phyloP scores from a whole-genome alignment of 2,888 invertebrate genomes.

The Sussaba pulchella region DNA sequence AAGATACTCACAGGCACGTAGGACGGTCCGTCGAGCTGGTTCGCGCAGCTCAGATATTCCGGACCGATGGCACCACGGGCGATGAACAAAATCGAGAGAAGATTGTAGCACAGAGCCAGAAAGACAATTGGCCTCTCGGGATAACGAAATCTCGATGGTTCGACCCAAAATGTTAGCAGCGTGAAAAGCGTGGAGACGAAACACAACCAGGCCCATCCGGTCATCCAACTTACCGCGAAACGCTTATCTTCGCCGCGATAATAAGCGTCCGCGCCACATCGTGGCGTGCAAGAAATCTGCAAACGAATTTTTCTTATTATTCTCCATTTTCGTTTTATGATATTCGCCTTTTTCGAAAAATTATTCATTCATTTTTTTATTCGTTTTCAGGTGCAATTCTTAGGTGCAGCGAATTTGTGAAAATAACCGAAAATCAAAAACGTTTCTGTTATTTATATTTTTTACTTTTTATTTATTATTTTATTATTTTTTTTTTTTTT shows the following conservation, averaged over 20 bases:
- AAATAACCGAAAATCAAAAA: too few species aligned
- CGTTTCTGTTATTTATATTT: too few species aligned
- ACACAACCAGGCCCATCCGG: conserved; percentile 91
- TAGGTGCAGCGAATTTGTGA: too few species aligned
- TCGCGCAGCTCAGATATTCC: conserved; percentile 82
- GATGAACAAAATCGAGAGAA: conserved; percentile 91
- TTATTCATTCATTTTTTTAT: too few species aligned
- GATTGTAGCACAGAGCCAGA: conserved; percentile 94
- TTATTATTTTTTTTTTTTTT: too few species aligned
- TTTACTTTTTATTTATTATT: too few species aligned
- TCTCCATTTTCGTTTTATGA: too few species aligned
- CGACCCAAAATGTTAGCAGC: conserved; percentile 94
- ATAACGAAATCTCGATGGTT: conserved; percentile 95
- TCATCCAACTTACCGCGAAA: conserved; percentile 90
- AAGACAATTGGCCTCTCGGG: conserved; percentile 97
- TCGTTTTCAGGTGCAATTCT: too few species aligned
- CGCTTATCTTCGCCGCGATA: conserved; percentile 89
- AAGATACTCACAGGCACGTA: conserved; percentile 80
- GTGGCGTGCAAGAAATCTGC: conserved; percentile 85
- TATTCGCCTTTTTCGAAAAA: too few species aligned
- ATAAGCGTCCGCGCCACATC: conserved; percentile 89
- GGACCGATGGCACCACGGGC: conserved; percentile 88
- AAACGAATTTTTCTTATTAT: too few species aligned
- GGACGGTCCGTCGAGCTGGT: conserved; percentile 82
- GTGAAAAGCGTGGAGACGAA: conserved; percentile 93